Percentiles rank a stretch among this genome's conserved stretches.
Conservation (phyloP, 2,797 vertebrate species). For the Arnoldichthys spilopterus region DNA sequence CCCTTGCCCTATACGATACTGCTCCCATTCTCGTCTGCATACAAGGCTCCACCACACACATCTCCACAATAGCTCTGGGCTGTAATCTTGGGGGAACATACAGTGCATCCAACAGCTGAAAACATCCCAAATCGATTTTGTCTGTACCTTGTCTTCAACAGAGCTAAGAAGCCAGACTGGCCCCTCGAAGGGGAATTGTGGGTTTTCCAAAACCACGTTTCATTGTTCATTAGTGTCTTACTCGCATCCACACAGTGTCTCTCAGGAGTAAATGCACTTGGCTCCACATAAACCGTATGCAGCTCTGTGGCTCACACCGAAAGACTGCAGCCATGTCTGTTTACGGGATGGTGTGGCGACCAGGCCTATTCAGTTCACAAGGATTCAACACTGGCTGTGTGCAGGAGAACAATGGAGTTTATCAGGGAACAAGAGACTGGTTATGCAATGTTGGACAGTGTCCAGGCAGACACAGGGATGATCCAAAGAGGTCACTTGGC, state of each 20-base stretch:
- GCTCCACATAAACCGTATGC: background rate
- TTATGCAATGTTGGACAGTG: conserved; percentile 56
- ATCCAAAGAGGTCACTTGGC: conserved; percentile 42
- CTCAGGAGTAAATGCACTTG: background rate
- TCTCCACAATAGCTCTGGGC: background rate
- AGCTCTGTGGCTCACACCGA: background rate
- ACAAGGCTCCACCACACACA: conserved; percentile 14
- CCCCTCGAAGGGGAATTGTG: background rate
- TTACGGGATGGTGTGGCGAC: conserved; percentile 1
- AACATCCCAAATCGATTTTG: conserved; percentile 29
- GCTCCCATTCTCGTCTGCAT: background rate
- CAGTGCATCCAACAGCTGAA: background rate
- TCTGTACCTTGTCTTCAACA: conserved; percentile 28
- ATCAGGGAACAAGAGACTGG: conserved; percentile 60
- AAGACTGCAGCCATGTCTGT: conserved; percentile 27
- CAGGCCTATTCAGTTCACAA: background rate
- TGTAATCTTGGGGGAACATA: background rate
- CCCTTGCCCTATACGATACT: background rate
- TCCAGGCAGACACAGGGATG: conserved; percentile 55
- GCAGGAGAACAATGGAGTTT: conserved; percentile 62
- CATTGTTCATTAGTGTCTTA: conserved; percentile 23
- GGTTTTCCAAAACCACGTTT: conserved; percentile 36
- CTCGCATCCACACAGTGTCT: conserved; percentile 11
- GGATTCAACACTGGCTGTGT: conserved; percentile 9
- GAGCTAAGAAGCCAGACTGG: conserved; percentile 12